Conservation (phyloP, 2,888 invertebrate species). For the Drosophila neoperkinsi region DNA sequence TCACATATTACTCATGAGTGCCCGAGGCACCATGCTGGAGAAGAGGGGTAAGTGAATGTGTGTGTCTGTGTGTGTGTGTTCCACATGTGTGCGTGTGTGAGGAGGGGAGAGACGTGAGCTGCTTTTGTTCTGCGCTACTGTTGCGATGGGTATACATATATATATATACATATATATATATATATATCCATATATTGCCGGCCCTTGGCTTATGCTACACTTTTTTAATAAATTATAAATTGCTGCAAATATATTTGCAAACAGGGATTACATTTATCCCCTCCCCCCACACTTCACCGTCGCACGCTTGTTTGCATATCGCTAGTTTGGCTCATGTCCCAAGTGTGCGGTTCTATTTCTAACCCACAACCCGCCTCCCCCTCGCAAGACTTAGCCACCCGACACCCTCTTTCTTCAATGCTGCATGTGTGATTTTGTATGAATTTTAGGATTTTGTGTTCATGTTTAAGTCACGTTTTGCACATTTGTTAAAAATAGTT, state of each 20-base stretch:
- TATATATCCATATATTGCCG: slow-evolving; percentile 30
- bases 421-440: slow-evolving; percentile 53
- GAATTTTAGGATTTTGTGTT: slow-evolving; percentile 73
- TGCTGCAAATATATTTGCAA: slow-evolving; percentile 80
- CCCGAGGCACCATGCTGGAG: slow-evolving; percentile 38
- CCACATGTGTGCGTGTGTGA: slow-evolving; percentile 3
- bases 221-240: slow-evolving; percentile 82
- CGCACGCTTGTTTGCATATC: slow-evolving; percentile 66
- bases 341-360: slow-evolving; percentile 59
- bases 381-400: slow-evolving; percentile 4
- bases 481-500: slow-evolving; percentile 79
- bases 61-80: background rate
- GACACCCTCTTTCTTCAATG: background rate
- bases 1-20: slow-evolving; percentile 68
- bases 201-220: slow-evolving; percentile 68
- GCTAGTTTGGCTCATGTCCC: slow-evolving; percentile 66
- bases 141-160: background rate
- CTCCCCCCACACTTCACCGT: background rate
- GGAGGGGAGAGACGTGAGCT: slow-evolving; percentile 37
- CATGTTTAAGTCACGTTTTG: slow-evolving; percentile 79
- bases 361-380: background rate
- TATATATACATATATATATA: background rate
- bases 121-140: slow-evolving; percentile 63
- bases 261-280: slow-evolving; percentile 76
- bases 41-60: slow-evolving; percentile 10